phyloP scores from a whole-genome alignment of 2,888 invertebrate species.

The Drosophila anceps region DNA sequence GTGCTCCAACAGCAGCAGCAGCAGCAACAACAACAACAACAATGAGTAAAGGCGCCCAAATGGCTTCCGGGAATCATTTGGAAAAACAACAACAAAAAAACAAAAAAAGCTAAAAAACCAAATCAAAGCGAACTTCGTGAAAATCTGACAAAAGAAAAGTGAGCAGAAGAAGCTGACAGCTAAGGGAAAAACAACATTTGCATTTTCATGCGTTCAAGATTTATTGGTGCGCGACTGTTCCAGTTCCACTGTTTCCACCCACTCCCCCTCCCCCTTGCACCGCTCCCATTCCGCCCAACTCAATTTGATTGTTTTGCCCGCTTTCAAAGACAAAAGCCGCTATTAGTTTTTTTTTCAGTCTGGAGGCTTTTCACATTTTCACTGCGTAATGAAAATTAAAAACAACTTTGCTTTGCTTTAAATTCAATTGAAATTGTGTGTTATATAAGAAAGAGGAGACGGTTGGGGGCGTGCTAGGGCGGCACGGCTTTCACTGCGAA shows the following conservation, averaged over 20 bases:
- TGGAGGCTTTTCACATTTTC: conserved; percentile 36
- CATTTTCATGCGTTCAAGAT: conserved; percentile 68
- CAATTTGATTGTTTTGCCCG: conserved; percentile 48
- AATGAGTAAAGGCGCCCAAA: conserved; percentile 52
- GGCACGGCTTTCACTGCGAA: conserved; percentile 64
- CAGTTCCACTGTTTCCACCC: conserved; percentile 20
- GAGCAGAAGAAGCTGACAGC: conserved; percentile 47
- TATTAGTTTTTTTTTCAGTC: conserved; percentile 35
- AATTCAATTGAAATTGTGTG: conserved; percentile 63
- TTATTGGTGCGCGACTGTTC: conserved; percentile 64
- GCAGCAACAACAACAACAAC: conserved; percentile 34
- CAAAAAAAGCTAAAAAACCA: background rate
- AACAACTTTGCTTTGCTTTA: conserved; percentile 17
- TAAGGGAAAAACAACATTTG: conserved; percentile 62
- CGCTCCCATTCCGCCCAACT: background rate
- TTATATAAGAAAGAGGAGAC: conserved; percentile 40
- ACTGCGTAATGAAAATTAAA: conserved; percentile 48
- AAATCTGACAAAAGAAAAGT: conserved; percentile 44
- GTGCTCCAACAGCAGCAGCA: conserved; percentile 32
- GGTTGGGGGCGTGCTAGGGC: conserved; percentile 33
- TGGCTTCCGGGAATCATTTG: conserved; percentile 71
- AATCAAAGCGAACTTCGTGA: conserved; percentile 44
- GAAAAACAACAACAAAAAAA: conserved; percentile 41
- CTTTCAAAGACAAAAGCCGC: conserved; percentile 71
- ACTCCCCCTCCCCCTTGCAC: conserved; percentile 12